Base-by-base conservation (phyloP, 2,888 invertebrate species). In the Leistus spinibarbis region DNA sequence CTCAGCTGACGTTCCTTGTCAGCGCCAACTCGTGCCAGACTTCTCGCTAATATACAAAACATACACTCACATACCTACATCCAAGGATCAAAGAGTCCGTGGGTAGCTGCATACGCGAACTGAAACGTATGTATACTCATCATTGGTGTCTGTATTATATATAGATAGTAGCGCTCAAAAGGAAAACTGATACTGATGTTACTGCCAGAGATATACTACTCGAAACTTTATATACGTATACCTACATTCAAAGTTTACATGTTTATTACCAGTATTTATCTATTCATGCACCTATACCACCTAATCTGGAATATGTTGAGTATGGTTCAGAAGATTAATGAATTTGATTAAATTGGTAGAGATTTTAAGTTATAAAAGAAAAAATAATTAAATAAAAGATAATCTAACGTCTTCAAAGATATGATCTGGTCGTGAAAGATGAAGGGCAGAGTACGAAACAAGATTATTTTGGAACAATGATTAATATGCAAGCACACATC, bases 401-500 rank as follows among this genome's bases (percentile, higher is more conserved):
- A 60, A 60, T 60, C 60, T 60, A 16, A 60, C 60, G 60, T 56
- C 56, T 56, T 7, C 19, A 19, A 40, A 56, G 60, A 60, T 60
- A 19, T 17, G 60, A 17, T 60, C 19, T 60, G 60, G 3, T 60
- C 60, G 19, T 0, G 60, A 60, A 60, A 60, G 60, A 60, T 60
- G 60, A 19, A 60, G 60, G 17, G 10, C 19, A 19, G 19, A 22
- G 4, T 19, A 60, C 7, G 20, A 19, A 16, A 19, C 60, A n/a
- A 60, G 60, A 60, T 60, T 60, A 20, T 60, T 60, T 60, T 17
- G 60, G 60, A 60, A 60, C 60, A 19, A 60, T 60, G 60, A 60
- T 60, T 60, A 60, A 60, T 60, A 60, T 60, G 7, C 60, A 22
- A 60, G 22, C 20, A 20, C 17, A 20, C 13, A 5, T 7, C 5